Evolutionary conservation across 2,113 vertebrate species (phyloP).

Genomic region (Toxotes chatareus): DNA sequence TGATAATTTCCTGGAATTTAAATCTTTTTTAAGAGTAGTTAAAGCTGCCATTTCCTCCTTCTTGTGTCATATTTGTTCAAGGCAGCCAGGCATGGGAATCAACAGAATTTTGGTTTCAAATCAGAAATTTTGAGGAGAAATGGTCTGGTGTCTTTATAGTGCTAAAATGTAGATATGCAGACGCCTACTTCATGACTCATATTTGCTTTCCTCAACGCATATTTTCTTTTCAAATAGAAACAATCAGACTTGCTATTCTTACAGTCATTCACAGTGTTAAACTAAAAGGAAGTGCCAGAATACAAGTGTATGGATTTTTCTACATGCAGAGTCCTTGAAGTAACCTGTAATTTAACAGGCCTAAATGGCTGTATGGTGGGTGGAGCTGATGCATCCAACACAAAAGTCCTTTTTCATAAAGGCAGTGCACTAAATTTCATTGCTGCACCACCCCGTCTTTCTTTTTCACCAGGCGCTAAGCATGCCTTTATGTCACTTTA

Average conservation of each 20-base stretch:
- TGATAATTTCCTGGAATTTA: conserved; percentile 36
- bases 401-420: conserved; percentile 23
- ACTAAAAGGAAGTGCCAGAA: background rate
- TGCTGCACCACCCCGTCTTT: conserved; percentile 7
- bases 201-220: conserved; percentile 8
- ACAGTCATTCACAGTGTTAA: background rate
- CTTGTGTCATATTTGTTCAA: background rate
- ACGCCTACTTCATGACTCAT: background rate
- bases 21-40: conserved; percentile 25
- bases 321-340: conserved; percentile 1
- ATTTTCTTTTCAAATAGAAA: background rate
- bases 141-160: background rate
- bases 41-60: conserved; percentile 38
- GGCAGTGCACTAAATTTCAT: conserved; percentile 1
- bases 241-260: background rate
- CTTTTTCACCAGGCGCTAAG: conserved; percentile 38
- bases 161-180: background rate
- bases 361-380: conserved; percentile 27
- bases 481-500: conserved; percentile 35
- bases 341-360: background rate
- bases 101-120: background rate
- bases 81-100: background rate
- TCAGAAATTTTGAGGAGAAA: background rate
- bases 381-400: background rate
- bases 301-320: background rate